Conservation (phyloP, 2,888 invertebrate species). For the Phalangium opilio region DNA sequence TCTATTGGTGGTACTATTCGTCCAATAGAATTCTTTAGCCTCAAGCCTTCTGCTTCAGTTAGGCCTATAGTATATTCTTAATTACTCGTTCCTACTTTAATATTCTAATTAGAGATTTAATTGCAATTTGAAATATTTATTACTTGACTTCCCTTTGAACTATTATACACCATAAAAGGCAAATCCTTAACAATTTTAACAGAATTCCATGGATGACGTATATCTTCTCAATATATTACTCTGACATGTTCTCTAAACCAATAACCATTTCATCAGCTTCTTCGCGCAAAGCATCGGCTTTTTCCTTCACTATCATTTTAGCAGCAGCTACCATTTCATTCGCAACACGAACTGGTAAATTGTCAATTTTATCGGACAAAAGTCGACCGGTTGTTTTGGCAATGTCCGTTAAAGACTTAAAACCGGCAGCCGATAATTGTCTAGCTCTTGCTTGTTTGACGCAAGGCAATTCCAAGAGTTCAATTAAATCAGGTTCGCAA, state of each 20-base stretch:
- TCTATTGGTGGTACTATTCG: too few species aligned
- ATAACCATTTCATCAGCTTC: conserved; percentile 47
- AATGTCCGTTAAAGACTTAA: conserved; percentile 53
- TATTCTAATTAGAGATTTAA: too few species aligned
- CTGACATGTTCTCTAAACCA: conserved; percentile 4
- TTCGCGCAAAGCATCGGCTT: conserved; percentile 69
- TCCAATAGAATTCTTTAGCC: too few species aligned
- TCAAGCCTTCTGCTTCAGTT: too few species aligned
- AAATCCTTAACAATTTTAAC: too few species aligned
- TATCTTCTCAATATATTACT: too few species aligned
- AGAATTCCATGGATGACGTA: too few species aligned
- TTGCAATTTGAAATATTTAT: too few species aligned
- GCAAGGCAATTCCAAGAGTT: conserved; percentile 71
- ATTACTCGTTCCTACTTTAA: too few species aligned
- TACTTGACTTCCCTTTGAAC: too few species aligned
- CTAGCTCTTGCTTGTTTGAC: conserved; percentile 70
- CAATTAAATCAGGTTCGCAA: conserved; percentile 58
- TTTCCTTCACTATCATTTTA: conserved; percentile 66
- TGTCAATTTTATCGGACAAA: conserved; percentile 47
- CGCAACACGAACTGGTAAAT: conserved; percentile 55
- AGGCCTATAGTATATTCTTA: too few species aligned
- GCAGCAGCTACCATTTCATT: conserved; percentile 71
- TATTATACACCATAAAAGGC: too few species aligned
- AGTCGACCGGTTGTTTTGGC: conserved; percentile 51
- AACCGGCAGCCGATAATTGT: conserved; percentile 69